phyloP scores from a whole-genome alignment of 2,888 invertebrate genomes.

The Lampropteryx suffumata region DNA sequence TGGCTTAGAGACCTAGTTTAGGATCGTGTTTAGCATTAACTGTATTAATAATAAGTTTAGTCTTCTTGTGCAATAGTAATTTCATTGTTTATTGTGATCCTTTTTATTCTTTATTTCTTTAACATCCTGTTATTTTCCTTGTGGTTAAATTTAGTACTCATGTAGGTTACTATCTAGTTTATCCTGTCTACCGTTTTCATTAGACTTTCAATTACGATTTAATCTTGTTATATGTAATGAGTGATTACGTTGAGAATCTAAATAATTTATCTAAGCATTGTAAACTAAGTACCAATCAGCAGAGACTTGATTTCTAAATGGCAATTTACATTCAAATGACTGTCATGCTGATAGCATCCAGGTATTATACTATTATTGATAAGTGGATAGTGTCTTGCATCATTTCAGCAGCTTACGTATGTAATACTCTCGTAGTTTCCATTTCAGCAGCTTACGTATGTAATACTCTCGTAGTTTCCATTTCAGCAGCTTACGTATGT shows the following conservation, averaged over 20 bases:
- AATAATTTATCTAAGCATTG: conserved; percentile 23
- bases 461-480: too few relatives aligned
- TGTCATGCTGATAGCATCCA: conserved; percentile 10
- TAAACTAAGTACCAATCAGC: conserved; percentile 22
- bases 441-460: too few relatives aligned
- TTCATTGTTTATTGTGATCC: too few relatives aligned
- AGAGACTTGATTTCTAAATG: conserved; percentile 16
- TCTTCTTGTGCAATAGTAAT: neutral
- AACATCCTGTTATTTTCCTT: too few relatives aligned
- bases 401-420: too few relatives aligned
- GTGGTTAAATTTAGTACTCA: too few relatives aligned
- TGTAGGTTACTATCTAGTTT: too few relatives aligned
- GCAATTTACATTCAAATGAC: conserved; percentile 20
- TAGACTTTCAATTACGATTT: conserved; percentile 7
- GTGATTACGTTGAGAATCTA: conserved; percentile 7
- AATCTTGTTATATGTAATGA: neutral
- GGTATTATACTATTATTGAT: neutral
- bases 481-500: too few relatives aligned
- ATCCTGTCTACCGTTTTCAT: neutral
- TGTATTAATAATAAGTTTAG: too few relatives aligned
- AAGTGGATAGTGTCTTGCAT: too few relatives aligned
- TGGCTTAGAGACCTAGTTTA: conserved; percentile 25
- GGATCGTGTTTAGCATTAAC: conserved; percentile 8
- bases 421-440: too few relatives aligned
- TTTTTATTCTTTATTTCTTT: too few relatives aligned